Evolutionary conservation across 2,113 vertebrate genomes (phyloP), one percentile per base, ranked within the genome.

Genomic region (Gymnocephalus cernua): DNA sequence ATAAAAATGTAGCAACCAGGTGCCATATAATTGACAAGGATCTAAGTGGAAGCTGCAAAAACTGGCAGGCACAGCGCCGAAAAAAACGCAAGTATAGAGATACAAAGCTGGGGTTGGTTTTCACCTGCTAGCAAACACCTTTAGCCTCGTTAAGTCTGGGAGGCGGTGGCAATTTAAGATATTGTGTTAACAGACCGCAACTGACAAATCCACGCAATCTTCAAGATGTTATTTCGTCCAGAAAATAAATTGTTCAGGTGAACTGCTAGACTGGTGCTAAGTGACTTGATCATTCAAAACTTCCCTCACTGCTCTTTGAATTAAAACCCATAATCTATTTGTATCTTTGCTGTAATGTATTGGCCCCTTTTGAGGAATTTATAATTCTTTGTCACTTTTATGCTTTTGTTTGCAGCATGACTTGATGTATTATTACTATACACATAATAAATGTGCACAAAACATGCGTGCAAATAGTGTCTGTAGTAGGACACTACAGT

Each of bases 361-460:
- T 35, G 12, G 23, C 38, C 57, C 25, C 23, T 23, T 44, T 14
- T 29, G n/a, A 19, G 1, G 4, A 53, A 23, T 75, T 64, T 48
- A 57, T 27, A 68, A 66, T 59, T 47, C 5, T 47, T 47, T 80
- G 66, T 47, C 59, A 66, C 38, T 45, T 50, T 45, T 53, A 51
- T 4, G 53, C 6, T 73, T 32, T 77, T 77, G 48, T n/a, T 81
- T 58, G 41, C 29, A 6, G 35, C n/a, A 63, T 51, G 41, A 45
- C 45, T 51, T 35, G 3, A 65, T 51, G 13, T 53, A 61, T 61
- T 67, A 67, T 67, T 27, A 32, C 32, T 47, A 23, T 64, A 51
- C 59, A 72, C 35, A 77, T 9, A 21, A 25, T 58, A 59, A 44
- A 64, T 70, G 23, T 74, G 59, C 10, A 3, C 63, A 53, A 23